phyloP scores from a whole-genome alignment of 2,888 invertebrate species.

The Crocallis elinguaria region DNA sequence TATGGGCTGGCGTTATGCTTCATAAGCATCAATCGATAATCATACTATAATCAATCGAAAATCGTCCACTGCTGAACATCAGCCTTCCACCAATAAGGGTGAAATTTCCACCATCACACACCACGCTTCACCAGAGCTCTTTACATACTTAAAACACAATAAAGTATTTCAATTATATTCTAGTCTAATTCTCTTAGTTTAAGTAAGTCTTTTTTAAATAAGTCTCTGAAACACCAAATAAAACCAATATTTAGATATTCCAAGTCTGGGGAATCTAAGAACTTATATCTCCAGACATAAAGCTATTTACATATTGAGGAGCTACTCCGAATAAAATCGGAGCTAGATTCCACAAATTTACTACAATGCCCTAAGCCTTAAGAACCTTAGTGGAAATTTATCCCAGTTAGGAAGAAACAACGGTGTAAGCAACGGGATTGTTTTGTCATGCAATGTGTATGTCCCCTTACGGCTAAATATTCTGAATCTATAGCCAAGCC shows the following conservation, averaged over 20 bases:
- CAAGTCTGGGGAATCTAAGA: slow-evolving; percentile 6
- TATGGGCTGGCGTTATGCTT: too few species aligned
- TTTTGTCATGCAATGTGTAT: neutral
- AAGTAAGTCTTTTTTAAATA: slow-evolving; percentile 1
- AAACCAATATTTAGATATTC: slow-evolving; percentile 18
- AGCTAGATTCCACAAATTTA: slow-evolving; percentile 7
- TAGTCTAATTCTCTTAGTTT: too few species aligned
- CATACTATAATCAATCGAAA: too few species aligned
- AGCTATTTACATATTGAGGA: slow-evolving; percentile 39
- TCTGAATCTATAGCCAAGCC: too few species aligned
- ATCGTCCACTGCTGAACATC: too few species aligned
- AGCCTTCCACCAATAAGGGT: too few species aligned
- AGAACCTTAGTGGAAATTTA: slow-evolving; percentile 13
- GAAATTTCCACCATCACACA: too few species aligned
- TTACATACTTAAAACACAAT: too few species aligned
- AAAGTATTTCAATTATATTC: too few species aligned
- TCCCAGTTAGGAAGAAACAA: slow-evolving; percentile 3
- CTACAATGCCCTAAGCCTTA: slow-evolving; percentile 8
- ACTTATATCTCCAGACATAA: slow-evolving; percentile 25
- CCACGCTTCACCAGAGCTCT: too few species aligned
- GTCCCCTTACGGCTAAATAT: neutral
- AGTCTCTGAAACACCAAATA: neutral
- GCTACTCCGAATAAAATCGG: slow-evolving; percentile 18
- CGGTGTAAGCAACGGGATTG: slow-evolving; percentile 13
- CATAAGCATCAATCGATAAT: too few species aligned